A percentile compares a stretch with the other conserved stretches of the same genome.
Conservation (phyloP, 1,140 invertebrate genomes). For the Halyomorpha halys region DNA sequence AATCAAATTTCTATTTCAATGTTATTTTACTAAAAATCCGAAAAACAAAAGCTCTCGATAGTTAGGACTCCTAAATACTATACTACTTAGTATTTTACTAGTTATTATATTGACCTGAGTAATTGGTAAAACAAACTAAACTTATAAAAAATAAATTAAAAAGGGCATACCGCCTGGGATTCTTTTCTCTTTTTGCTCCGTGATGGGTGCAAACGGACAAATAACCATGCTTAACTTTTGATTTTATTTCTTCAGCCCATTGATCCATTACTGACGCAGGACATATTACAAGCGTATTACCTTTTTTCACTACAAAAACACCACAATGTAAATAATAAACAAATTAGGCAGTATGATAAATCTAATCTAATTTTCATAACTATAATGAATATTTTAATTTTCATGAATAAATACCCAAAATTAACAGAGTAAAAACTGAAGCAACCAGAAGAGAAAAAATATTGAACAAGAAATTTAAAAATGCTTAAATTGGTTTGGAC, state of each 20-base stretch:
- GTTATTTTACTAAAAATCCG: too few relatives aligned
- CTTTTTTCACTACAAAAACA: constrained; percentile 34
- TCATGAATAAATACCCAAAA: too few relatives aligned
- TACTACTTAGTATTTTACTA: not conserved
- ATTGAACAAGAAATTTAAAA: too few relatives aligned
- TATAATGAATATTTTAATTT: too few relatives aligned
- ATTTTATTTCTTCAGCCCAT: constrained; percentile 73
- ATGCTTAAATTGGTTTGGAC: too few relatives aligned
- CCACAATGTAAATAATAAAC: not conserved
- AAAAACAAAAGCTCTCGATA: too few relatives aligned
- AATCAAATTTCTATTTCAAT: too few relatives aligned
- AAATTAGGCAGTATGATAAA: too few relatives aligned
- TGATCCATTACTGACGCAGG: constrained; percentile 75
- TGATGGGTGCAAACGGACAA: constrained; percentile 66
- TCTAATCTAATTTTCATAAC: too few relatives aligned
- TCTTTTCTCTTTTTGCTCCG: constrained; percentile 59
- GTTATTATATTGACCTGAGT: not conserved
- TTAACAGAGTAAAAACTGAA: too few relatives aligned
- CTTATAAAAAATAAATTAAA: constrained; percentile 7
- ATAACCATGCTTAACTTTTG: constrained; percentile 47
- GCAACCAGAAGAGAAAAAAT: too few relatives aligned
- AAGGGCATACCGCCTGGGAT: constrained; percentile 42
- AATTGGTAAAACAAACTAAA: not conserved
- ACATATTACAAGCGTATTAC: constrained; percentile 77
- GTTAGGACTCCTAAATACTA: not conserved